A percentile compares a stretch with the other conserved stretches of the same genome.
phyloP scores from a whole-genome alignment of 2,888 invertebrate species.

The Ramazzottius varieornatus region DNA sequence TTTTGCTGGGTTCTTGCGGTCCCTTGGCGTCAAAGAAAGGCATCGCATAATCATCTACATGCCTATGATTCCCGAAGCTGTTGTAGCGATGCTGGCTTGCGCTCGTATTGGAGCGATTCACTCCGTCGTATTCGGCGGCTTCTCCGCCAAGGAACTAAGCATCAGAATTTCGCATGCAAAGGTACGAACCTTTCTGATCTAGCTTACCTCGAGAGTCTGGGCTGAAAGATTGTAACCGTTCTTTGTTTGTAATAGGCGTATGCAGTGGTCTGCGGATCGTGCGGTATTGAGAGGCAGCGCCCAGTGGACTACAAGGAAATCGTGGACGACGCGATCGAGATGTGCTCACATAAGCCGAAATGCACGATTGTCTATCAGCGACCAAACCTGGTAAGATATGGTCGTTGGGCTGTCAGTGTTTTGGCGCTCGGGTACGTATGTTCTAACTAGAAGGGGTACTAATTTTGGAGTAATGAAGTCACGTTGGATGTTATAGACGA shows the following conservation, averaged over 20 bases:
- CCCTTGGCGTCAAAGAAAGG: conserved; percentile 49
- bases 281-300: conserved; percentile 19
- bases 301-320: conserved; percentile 41
- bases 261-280: conserved; percentile 20
- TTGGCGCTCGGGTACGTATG: no score
- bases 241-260: conserved; percentile 18
- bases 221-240: no score
- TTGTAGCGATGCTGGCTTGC: conserved; percentile 62
- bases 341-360: conserved; percentile 41
- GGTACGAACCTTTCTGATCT: no score
- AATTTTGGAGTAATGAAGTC: no score
- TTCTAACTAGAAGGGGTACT: no score
- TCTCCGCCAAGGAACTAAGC: conserved; percentile 61
- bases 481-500: no score
- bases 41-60: conserved; percentile 72
- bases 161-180: conserved; percentile 50
- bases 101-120: conserved; percentile 69
- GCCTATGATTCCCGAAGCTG: conserved; percentile 71
- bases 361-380: conserved; percentile 58
- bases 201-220: no score
- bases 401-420: no score
- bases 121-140: conserved; percentile 73
- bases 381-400: conserved; percentile 33
- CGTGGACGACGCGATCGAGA: conserved; percentile 48
- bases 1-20: conserved; percentile 48